These are phyloP conservation scores for Rhamnusium bicolor DNA, from an alignment of 2,888 invertebrate species.

Conservation along the genomic window DNA sequence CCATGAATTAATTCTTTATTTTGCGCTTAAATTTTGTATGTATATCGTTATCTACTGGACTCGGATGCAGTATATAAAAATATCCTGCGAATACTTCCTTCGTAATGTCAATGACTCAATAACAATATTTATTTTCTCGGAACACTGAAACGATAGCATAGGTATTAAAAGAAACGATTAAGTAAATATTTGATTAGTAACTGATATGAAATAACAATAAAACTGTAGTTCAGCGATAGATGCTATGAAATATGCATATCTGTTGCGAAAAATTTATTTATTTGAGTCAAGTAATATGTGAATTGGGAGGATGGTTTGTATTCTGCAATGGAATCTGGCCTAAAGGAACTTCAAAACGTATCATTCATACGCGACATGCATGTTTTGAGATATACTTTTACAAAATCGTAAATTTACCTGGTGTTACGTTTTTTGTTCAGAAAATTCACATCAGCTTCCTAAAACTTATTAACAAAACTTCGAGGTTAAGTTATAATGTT, in stretches of 20 bases:
- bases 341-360: slow-evolving; percentile 33
- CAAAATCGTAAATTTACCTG: slow-evolving; percentile 25
- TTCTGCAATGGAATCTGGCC: slow-evolving; percentile 31
- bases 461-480: no score
- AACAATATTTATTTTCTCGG: slow-evolving; percentile 4
- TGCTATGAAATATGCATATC: slow-evolving; percentile 27
- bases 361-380: slow-evolving; percentile 35
- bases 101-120: slow-evolving; percentile 1
- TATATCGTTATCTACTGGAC: neutral
- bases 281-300: slow-evolving; percentile 25
- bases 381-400: slow-evolving; percentile 15
- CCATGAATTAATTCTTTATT: no score
- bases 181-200: slow-evolving; percentile 26
- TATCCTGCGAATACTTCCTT: neutral
- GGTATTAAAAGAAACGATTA: neutral
- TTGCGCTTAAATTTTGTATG: neutral
- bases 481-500: no score
- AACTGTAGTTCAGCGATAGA: slow-evolving; percentile 11
- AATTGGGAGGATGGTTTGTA: slow-evolving; percentile 30
- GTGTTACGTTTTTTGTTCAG: neutral
- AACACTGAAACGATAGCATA: neutral
- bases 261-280: slow-evolving; percentile 26
- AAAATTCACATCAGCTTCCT: no score
- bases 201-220: slow-evolving; percentile 18
- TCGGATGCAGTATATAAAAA: neutral